Conservation (phyloP, 2,113 vertebrate genomes). For the Pluvialis apricaria region DNA sequence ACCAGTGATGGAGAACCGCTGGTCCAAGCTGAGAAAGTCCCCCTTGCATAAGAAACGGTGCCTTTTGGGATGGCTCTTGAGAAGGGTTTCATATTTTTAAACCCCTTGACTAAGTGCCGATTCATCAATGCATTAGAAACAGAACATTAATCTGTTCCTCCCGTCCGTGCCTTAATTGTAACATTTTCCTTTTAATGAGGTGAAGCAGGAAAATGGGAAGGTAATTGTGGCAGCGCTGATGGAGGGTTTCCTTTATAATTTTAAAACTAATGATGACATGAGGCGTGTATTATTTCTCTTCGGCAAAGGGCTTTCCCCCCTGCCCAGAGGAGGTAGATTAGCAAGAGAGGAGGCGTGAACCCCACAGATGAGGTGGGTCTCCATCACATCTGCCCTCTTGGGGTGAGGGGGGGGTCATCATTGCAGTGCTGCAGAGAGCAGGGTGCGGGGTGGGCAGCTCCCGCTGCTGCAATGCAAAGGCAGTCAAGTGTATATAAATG, state of each 20-base stretch:
- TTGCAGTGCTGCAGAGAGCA: background rate
- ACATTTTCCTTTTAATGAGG: constrained; percentile 54
- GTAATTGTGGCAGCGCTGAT: constrained; percentile 13
- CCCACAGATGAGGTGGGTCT: background rate
- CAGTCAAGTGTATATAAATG: background rate
- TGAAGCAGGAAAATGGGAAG: constrained; percentile 47
- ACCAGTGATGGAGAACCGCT: background rate
- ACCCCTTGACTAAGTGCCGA: constrained; percentile 4
- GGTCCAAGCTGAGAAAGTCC: background rate
- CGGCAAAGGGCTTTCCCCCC: background rate
- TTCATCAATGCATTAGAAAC: constrained; percentile 57
- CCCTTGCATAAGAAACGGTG: accelerated
- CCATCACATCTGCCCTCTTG: no score
- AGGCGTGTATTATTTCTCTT: background rate
- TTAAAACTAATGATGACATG: background rate
- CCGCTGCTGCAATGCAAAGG: background rate
- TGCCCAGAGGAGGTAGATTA: background rate
- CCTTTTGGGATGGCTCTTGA: background rate
- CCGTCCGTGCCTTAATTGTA: background rate
- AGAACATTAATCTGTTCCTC: constrained; percentile 61
- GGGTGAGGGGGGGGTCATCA: background rate
- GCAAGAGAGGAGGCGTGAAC: background rate
- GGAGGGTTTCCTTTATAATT: background rate
- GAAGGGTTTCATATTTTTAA: background rate
- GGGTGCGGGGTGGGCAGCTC: background rate